A percentile compares a stretch with the other conserved stretches of the same genome.
Conservation (phyloP, 1,140 invertebrate species). For the Chlorops oryzae region DNA sequence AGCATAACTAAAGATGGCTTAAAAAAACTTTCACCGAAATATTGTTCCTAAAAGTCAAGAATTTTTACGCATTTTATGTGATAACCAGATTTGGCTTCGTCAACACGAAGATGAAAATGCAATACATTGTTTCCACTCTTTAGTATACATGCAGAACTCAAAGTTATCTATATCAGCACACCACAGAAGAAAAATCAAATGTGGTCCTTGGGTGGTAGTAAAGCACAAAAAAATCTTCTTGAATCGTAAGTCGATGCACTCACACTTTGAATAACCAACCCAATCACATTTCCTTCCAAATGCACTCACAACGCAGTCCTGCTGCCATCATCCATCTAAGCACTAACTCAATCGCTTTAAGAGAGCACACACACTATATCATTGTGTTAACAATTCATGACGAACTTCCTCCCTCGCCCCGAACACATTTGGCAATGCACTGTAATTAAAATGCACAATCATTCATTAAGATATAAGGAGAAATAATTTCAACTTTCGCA, state of each 20-base stretch:
- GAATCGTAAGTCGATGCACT: slow-evolving; percentile 43
- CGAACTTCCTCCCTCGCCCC: neutral
- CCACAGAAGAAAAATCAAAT: slow-evolving; percentile 41
- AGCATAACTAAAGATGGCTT: neutral
- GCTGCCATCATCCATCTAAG: neutral
- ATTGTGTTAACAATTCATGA: neutral
- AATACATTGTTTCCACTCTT: slow-evolving; percentile 38
- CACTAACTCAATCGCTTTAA: neutral
- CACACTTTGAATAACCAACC: neutral
- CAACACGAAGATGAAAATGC: slow-evolving; percentile 19
- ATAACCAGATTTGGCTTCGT: slow-evolving; percentile 3
- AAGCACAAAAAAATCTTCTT: slow-evolving; percentile 33
- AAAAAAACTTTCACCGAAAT: neutral
- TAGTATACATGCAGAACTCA: slow-evolving; percentile 41
- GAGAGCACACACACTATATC: neutral
- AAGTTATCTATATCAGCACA: slow-evolving; percentile 33
- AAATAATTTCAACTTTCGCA: too few relatives aligned
- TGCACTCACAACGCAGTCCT: neutral
- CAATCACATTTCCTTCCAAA: neutral
- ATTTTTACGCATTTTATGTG: too few relatives aligned
- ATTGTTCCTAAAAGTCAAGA: neutral
- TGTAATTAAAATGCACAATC: too few relatives aligned
- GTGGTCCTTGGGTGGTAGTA: slow-evolving; percentile 41
- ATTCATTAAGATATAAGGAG: too few relatives aligned
- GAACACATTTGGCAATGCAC: too few relatives aligned